These are phyloP conservation scores for Corythoichthys intestinalis DNA, from an alignment of 2,113 vertebrate species.

Conservation along the genomic window DNA sequence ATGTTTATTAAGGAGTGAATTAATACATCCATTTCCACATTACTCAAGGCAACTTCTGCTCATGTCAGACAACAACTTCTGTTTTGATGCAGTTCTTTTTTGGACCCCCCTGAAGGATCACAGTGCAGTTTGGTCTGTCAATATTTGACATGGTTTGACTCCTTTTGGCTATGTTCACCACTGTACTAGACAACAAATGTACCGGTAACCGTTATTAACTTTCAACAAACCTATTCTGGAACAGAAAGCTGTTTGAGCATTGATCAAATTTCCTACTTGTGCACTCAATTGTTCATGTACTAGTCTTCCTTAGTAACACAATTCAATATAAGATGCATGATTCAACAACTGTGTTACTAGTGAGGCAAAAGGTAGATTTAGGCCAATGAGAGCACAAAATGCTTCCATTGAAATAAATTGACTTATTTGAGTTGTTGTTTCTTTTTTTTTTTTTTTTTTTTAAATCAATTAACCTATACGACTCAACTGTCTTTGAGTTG, in stretches of 20 bases:
- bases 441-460: too few species aligned
- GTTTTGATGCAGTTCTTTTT: not conserved
- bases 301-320: not conserved
- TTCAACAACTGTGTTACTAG: too few species aligned
- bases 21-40: not conserved
- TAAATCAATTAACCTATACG: too few species aligned
- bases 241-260: not conserved
- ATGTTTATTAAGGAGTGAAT: too few species aligned
- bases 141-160: slow-evolving; percentile 1
- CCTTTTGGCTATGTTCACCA: not conserved
- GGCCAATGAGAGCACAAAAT: not conserved
- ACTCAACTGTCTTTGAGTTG: not conserved
- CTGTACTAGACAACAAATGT: not conserved
- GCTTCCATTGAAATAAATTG: not conserved
- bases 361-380: not conserved
- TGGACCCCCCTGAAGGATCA: not conserved
- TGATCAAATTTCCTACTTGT: not conserved
- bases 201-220: too few species aligned
- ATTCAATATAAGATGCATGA: too few species aligned
- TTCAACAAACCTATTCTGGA: not conserved
- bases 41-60: not conserved
- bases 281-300: not conserved
- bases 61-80: not conserved
- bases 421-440: too few species aligned
- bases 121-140: slow-evolving; percentile 6